These are phyloP conservation scores for Siphonodentalium dalli DNA, from an alignment of 2,888 invertebrate genomes.

Conservation along the genomic window DNA sequence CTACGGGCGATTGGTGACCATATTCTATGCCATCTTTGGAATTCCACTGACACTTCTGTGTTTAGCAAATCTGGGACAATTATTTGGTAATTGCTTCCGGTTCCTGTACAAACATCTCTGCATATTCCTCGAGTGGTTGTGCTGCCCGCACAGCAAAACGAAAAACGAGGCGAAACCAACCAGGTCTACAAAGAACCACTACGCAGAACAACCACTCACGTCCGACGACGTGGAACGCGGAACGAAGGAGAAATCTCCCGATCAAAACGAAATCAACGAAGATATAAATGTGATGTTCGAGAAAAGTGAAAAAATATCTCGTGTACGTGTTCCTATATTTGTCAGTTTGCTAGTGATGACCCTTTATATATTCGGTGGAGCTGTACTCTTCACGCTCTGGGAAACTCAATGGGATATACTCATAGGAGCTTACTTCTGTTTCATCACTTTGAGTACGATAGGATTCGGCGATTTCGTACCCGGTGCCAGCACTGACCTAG, in stretches of 20 bases:
- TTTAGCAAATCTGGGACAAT: slow-evolving; percentile 49
- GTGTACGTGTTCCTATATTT: slow-evolving; percentile 79
- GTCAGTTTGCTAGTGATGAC: slow-evolving; percentile 90
- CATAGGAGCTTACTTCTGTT: slow-evolving; percentile 74
- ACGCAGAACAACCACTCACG: not conserved
- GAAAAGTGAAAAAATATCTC: slow-evolving; percentile 29
- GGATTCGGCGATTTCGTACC: slow-evolving; percentile 67
- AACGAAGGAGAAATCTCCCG: not conserved
- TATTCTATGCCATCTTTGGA: slow-evolving; percentile 53
- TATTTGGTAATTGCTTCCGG: slow-evolving; percentile 52
- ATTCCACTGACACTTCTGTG: slow-evolving; percentile 55
- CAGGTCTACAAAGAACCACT: slow-evolving; percentile 6
- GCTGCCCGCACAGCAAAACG: slow-evolving; percentile 24
- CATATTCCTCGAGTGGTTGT: slow-evolving; percentile 29
- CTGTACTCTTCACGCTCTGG: slow-evolving; percentile 89
- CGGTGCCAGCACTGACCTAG: slow-evolving; percentile 46
- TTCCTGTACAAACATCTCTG: slow-evolving; percentile 50
- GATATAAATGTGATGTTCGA: slow-evolving; percentile 11
- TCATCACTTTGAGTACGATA: slow-evolving; percentile 66
- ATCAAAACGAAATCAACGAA: slow-evolving; percentile 2
- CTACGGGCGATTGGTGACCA: slow-evolving; percentile 45
- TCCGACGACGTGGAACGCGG: too few species aligned
- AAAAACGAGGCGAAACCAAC: not conserved
- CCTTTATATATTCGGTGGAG: slow-evolving; percentile 89
- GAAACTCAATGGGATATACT: slow-evolving; percentile 87